A percentile compares a stretch with the other conserved stretches of the same genome.
Conservation (phyloP, 1,140 invertebrate species). For the Drosophila subpulchrella region DNA sequence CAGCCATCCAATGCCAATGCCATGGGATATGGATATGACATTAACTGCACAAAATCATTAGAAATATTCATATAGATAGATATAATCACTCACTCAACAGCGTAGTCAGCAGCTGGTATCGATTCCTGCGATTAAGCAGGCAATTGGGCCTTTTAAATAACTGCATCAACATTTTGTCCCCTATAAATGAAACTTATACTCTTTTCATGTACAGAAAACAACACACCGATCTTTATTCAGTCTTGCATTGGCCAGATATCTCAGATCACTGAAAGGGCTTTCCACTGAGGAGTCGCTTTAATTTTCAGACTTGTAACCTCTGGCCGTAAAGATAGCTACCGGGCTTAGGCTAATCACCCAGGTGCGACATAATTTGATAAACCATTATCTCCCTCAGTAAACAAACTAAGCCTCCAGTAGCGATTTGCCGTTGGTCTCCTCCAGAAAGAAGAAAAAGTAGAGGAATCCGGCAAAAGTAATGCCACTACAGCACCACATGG, state of each 20-base stretch:
- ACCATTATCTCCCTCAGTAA: slow-evolving; percentile 14
- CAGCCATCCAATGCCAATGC: slow-evolving; percentile 64
- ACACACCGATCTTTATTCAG: slow-evolving; percentile 27
- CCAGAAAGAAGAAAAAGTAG: slow-evolving; percentile 48
- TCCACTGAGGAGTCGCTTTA: slow-evolving; percentile 9
- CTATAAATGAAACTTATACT: background rate
- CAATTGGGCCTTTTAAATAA: slow-evolving; percentile 43
- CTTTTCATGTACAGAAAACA: background rate
- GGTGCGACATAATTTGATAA: slow-evolving; percentile 26
- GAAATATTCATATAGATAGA: background rate
- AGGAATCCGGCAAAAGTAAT: slow-evolving; percentile 41
- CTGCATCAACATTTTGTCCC: slow-evolving; percentile 46
- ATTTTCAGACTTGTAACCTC: slow-evolving; percentile 20
- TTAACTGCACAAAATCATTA: slow-evolving; percentile 40
- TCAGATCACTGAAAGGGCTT: slow-evolving; percentile 23
- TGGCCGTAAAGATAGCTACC: slow-evolving; percentile 29
- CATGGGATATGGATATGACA: slow-evolving; percentile 67
- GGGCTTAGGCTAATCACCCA: slow-evolving; percentile 28
- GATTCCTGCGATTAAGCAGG: slow-evolving; percentile 64
- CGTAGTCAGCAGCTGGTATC: slow-evolving; percentile 64
- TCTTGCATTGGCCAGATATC: slow-evolving; percentile 19
- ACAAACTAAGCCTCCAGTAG: slow-evolving; percentile 50
- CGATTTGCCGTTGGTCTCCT: slow-evolving; percentile 76
- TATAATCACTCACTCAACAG: slow-evolving; percentile 54
- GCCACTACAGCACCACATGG: slow-evolving; percentile 54